Evolutionary conservation across 1,140 invertebrate species (phyloP), one percentile per base, ranked within the genome.

Genomic region (Brachionus paranguensis): DNA sequence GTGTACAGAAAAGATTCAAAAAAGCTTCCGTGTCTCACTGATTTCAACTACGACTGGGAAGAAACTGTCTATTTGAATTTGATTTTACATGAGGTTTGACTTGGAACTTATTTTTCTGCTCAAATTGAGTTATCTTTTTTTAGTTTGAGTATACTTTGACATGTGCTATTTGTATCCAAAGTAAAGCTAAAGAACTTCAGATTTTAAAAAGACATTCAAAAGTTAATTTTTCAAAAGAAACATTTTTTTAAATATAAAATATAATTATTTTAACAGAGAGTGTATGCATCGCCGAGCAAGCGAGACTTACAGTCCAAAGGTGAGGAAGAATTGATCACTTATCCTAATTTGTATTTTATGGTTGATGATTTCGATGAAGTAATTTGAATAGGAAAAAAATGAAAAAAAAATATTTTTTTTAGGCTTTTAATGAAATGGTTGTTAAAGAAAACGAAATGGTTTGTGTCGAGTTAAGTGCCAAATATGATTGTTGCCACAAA

Each of bases 361-460:
- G 95, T 99, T 68, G 97, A 99, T 90, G 97, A 98, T 91, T 99
- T 98, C 90, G 97, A 99, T 90, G 96, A 99, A 92, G 95, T 96
- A 87, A 88, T 45, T 83, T 74, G 76, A 74, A 24, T 47, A 14
- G 11, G 5, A 37, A 68, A 74, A 55, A 84, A 10, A 83, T 68
- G 65, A 20, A 74, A 24, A 83, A 41, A 78, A 14, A 50, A 24
- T 70, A 0, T 85, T 74, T 84, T 81, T 88, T 87, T 37, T 88
- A 94, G 93, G 93, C 94, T 83, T 99, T 99, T 92, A 94, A 93
- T 90, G 96, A 93, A 86, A 96, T 92, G 88, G 90, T 97, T 88
- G 95, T 99, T 37, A 92, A 95, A 70, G 96, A 99, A 91, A 96
- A 96, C 37, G 97, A 99, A 90, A 96, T 98, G 93, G 95, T 99